Evolutionary conservation across 2,888 invertebrate species (phyloP).

Genomic region (Oxycera nigricornis): DNA sequence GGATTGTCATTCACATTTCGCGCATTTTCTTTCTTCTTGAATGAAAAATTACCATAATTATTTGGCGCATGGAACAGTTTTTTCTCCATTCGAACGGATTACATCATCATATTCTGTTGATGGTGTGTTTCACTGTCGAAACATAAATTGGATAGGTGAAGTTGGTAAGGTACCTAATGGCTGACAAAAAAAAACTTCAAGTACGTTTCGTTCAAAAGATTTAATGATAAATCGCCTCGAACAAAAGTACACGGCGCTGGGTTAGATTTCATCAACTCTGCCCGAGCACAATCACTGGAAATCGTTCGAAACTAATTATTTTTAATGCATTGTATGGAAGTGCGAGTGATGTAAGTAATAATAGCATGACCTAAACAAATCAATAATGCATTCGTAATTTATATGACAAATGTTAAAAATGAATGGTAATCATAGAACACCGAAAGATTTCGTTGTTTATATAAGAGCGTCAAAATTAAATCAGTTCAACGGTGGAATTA

Average conservation of each 20-base stretch:
- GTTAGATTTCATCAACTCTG: neutral
- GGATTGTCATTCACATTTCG: conserved; percentile 22
- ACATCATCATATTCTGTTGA: conserved; percentile 18
- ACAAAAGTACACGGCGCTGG: neutral
- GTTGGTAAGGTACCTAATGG: neutral
- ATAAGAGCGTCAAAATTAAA: too few relatives aligned
- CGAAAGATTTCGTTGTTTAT: too few relatives aligned
- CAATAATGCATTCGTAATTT: too few relatives aligned
- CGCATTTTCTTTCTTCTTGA: neutral
- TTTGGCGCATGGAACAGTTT: conserved; percentile 9
- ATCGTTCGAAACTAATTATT: too few relatives aligned
- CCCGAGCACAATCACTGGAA: neutral
- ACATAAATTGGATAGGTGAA: neutral
- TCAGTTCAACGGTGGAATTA: too few relatives aligned
- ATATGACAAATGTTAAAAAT: too few relatives aligned
- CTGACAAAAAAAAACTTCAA: neutral
- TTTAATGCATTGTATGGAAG: too few relatives aligned
- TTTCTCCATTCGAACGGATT: neutral
- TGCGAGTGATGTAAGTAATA: too few relatives aligned
- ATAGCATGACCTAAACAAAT: too few relatives aligned
- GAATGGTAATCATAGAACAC: too few relatives aligned
- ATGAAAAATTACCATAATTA: conserved; percentile 22
- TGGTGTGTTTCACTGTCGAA: too few relatives aligned
- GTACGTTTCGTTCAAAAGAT: neutral
- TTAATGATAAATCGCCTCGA: neutral